phyloP scores from a whole-genome alignment of 1,140 invertebrate species.

The Pachyrhynchus sulphureomaculatus region DNA sequence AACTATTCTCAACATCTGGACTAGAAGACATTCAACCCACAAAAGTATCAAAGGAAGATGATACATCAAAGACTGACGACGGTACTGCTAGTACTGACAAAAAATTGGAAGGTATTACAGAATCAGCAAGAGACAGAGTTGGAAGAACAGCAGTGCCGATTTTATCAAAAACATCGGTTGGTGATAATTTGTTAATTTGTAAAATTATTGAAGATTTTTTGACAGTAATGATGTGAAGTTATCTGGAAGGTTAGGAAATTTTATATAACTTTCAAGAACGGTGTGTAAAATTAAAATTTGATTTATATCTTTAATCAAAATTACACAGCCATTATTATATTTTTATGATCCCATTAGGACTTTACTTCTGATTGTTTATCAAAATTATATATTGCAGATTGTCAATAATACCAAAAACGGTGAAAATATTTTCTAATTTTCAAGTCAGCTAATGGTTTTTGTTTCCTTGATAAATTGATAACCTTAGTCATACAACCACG shows the following conservation, averaged over 20 bases:
- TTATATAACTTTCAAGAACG: conserved; percentile 47
- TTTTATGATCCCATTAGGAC: no score
- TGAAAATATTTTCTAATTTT: no score
- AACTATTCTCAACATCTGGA: conserved; percentile 34
- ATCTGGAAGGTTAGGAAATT: conserved; percentile 37
- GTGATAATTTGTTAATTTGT: conserved; percentile 46
- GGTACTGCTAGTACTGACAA: no score
- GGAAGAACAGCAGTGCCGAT: conserved; percentile 51
- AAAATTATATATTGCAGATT: no score
- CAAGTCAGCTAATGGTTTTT: no score
- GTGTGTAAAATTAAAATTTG: conserved; percentile 23
- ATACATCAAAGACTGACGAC: no score
- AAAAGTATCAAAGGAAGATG: not conserved
- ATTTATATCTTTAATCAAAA: no score
- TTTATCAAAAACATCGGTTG: conserved; percentile 52
- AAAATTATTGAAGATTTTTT: conserved; percentile 47
- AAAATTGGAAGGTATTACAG: not conserved
- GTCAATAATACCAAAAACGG: no score
- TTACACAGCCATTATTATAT: no score
- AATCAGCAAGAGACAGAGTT: conserved; percentile 37
- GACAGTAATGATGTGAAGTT: conserved; percentile 49
- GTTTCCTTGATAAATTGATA: no score
- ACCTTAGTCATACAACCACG: no score
- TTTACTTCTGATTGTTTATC: no score
- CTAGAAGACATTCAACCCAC: conserved; percentile 24